These are phyloP conservation scores for Capitulum mitella DNA, from an alignment of 2,888 invertebrate genomes.

Conservation along the genomic window DNA sequence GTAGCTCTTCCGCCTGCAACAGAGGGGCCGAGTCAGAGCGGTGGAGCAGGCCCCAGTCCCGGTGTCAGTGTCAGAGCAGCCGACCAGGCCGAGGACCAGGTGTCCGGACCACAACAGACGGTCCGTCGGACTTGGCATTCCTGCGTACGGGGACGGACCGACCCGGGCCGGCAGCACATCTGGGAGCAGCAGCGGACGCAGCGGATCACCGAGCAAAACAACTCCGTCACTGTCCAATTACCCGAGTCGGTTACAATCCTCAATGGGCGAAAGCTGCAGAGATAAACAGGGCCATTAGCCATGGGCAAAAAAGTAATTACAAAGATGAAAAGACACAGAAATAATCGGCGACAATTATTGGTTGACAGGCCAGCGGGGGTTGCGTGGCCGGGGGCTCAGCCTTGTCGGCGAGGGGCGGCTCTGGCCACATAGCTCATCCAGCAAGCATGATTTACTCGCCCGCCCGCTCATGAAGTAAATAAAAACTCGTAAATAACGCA, in stretches of 20 bases:
- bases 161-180: too few relatives aligned
- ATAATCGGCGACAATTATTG: slow-evolving; percentile 20
- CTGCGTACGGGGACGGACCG: too few relatives aligned
- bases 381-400: not conserved
- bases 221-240: slow-evolving; percentile 33
- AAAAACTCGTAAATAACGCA: slow-evolving; percentile 24
- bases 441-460: slow-evolving; percentile 8
- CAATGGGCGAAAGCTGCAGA: slow-evolving; percentile 26
- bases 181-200: slow-evolving; percentile 50
- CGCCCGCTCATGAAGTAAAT: slow-evolving; percentile 8
- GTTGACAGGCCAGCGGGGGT: not conserved
- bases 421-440: not conserved
- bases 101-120: too few relatives aligned
- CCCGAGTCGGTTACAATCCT: slow-evolving; percentile 43
- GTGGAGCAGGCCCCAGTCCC: not conserved
- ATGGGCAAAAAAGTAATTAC: slow-evolving; percentile 22
- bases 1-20: slow-evolving; percentile 54
- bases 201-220: slow-evolving; percentile 12
- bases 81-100: too few relatives aligned
- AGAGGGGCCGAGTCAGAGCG: slow-evolving; percentile 54
- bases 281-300: slow-evolving; percentile 17
- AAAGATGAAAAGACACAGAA: slow-evolving; percentile 15
- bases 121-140: too few relatives aligned
- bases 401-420: not conserved
- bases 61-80: too few relatives aligned